Evolutionary conservation across 2,113 vertebrate species (phyloP), one percentile per base, ranked within the genome.

Genomic region (Procapra przewalskii): DNA sequence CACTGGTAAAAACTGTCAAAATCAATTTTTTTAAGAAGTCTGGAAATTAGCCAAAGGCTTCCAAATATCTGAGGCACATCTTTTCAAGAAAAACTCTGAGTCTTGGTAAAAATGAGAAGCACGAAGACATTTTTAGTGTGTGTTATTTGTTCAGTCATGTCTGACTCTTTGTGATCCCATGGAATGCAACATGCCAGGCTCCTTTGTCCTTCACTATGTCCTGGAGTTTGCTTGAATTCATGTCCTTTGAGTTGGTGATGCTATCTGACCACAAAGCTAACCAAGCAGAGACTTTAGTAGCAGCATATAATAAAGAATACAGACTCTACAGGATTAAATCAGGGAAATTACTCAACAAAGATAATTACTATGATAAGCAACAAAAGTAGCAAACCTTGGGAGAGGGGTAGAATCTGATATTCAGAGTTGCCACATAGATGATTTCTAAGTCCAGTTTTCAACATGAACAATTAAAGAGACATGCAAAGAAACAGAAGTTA

Each of bases 1-100:
- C 25, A 14, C 4, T 21, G 10, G 19, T 5, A 27, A 45, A 82
- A 6, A 79, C 0, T 0, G 8, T 55, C 29, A 40, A 83, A 57
- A 55, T 7, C 71, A 54, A n/a, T 23, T 19, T 36, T 82, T 62
- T 84, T 13, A 31, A 54, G 31, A 48, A 55, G 27, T 60, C 75
- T 59, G 33, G n/a, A 82, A 77, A 43, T 50, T 43, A 84, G 75
- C 36, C 21, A 29, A 11, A 55, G 10, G 2, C 33, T 7, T 57
- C 8, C 23, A 48, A 62, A 8, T 19, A 17, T 16, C 13, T 3
- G 11, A 88, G 36, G 14, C 54, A 4, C 17, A 67, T 27, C 52
- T 45, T 8, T 88, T 40, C 17, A 13, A 57, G 48, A 15, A 10
- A 64, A 55, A 23, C 5, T 33, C 45, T 17, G 48, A 12, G 11